Evolutionary conservation across 2,888 invertebrate genomes (phyloP), one percentile per base, ranked within the genome.

Genomic region (Dorcus parallelipipedus): DNA sequence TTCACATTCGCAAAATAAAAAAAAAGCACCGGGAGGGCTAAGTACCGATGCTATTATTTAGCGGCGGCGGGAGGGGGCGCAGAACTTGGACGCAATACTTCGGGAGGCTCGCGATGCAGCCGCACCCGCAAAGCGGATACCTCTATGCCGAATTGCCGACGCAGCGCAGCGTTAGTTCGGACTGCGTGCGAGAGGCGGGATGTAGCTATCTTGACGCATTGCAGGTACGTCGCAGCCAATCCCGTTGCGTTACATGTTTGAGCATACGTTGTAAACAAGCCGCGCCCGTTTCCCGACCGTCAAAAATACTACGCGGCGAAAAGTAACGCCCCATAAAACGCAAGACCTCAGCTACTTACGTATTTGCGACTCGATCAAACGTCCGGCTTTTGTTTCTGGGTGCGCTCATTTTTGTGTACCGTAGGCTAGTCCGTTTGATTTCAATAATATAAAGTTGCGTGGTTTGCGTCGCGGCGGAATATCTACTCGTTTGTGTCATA

Each of bases 211-310:
- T 83, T 89, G 89, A 88, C 89, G 89, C 89, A 90, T 89, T 90
- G 90, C 90, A 89, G 90, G 89, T 90, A 87, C 86, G 86, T 84
- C 82, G 78, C 82, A 83, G 83, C 89, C 89, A 89, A 90, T 89
- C 86, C 84, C 83, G 84, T 84, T 82, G 83, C 84, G 81, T 69
- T 72, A 71, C 75, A 48, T 72, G 80, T 80, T 70, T 74, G 72
- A 77, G 79, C 84, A 82, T 83, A 83, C 82, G 83, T 83, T 83
- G 84, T 87, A 85, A 84, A 83, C 83, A 86, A 84, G 86, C 84
- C 85, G 86, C 87, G 83, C 86, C 86, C 86, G 83, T 81, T 67
- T 64, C 82, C 26, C 26, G 7, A 33, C 0, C 26, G 26, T 33
- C 6, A 3, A 33, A 33, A 82, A 82, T 80, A 80, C 80, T 83